These are phyloP conservation scores for Pleuronectes platessa DNA, from an alignment of 2,113 vertebrate species.

Conservation along the genomic window DNA sequence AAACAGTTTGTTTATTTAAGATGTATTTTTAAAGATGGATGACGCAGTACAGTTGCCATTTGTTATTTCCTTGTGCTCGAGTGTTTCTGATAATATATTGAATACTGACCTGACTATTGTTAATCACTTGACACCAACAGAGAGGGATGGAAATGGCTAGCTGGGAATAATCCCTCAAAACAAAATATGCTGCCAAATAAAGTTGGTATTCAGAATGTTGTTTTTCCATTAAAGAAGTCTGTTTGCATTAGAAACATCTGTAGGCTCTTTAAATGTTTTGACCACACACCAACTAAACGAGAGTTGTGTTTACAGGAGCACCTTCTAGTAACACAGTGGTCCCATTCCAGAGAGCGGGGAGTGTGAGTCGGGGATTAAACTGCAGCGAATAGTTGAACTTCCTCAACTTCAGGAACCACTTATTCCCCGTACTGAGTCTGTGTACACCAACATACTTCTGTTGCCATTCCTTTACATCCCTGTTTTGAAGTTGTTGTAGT, in stretches of 20 bases:
- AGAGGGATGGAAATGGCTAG: constrained; percentile 40
- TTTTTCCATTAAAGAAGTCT: not conserved
- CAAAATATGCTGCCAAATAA: constrained; percentile 31
- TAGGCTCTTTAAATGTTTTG: not conserved
- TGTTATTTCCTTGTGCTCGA: not conserved
- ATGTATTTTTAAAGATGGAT: not conserved
- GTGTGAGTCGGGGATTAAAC: constrained; percentile 28
- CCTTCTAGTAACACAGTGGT: constrained; percentile 15
- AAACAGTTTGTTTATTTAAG: no score
- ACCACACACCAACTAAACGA: not conserved
- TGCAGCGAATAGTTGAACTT: constrained; percentile 15
- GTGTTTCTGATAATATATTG: not conserved
- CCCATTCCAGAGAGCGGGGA: constrained; percentile 8
- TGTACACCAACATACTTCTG: constrained; percentile 8
- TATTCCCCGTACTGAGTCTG: constrained; percentile 22
- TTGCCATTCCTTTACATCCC: constrained; percentile 20
- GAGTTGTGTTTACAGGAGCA: constrained; percentile 22
- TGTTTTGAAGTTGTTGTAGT: constrained; percentile 33
- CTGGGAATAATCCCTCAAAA: constrained; percentile 49
- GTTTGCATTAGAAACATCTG: not conserved
- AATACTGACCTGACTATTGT: constrained; percentile 11
- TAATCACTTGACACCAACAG: constrained; percentile 31
- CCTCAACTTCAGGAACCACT: constrained; percentile 41
- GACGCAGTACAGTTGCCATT: not conserved
- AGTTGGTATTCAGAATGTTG: not conserved